These are phyloP conservation scores for Austrolebias charrua DNA, from an alignment of 2,797 vertebrate genomes.

Conservation along the genomic window DNA sequence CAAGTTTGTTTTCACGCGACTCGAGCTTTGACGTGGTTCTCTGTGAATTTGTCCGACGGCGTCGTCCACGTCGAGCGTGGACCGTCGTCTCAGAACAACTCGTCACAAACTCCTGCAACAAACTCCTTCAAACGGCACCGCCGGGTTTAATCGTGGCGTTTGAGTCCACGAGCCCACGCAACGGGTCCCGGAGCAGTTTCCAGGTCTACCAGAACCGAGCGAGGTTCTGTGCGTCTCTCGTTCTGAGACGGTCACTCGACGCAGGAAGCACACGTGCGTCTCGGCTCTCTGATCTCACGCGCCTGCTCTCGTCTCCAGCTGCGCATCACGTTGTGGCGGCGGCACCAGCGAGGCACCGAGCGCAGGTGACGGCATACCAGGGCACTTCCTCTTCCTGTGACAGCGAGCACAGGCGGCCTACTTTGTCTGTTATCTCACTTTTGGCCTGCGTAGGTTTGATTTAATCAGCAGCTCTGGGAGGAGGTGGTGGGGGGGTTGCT, in stretches of 20 bases:
- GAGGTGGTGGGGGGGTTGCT: slow-evolving; percentile 1
- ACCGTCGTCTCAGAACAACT: no score
- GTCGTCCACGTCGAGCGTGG: no score
- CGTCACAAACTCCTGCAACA: neutral
- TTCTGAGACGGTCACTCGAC: slow-evolving; percentile 54
- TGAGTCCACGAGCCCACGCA: no score
- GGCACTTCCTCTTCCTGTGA: slow-evolving; percentile 76
- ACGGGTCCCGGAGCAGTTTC: slow-evolving; percentile 2
- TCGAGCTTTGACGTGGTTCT: no score
- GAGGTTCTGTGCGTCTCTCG: slow-evolving; percentile 13
- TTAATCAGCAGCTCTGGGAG: slow-evolving; percentile 62
- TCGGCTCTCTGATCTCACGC: slow-evolving; percentile 50
- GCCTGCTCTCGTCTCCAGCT: slow-evolving; percentile 58
- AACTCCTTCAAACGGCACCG: no score
- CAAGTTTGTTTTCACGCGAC: no score
- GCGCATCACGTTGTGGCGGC: slow-evolving; percentile 50
- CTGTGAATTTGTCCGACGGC: no score
- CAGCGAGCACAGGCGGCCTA: slow-evolving; percentile 76
- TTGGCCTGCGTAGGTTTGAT: slow-evolving; percentile 63
- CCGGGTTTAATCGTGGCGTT: no score
- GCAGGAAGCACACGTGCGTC: slow-evolving; percentile 53
- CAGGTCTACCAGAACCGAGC: slow-evolving; percentile 16
- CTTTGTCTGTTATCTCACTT: slow-evolving; percentile 63
- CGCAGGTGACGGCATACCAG: slow-evolving; percentile 64
- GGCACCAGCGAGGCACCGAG: slow-evolving; percentile 33